A percentile compares a stretch with the other conserved stretches of the same genome.
Evolutionary conservation across 2,888 invertebrate genomes (phyloP).

Genomic region (Nasonia oneida): DNA sequence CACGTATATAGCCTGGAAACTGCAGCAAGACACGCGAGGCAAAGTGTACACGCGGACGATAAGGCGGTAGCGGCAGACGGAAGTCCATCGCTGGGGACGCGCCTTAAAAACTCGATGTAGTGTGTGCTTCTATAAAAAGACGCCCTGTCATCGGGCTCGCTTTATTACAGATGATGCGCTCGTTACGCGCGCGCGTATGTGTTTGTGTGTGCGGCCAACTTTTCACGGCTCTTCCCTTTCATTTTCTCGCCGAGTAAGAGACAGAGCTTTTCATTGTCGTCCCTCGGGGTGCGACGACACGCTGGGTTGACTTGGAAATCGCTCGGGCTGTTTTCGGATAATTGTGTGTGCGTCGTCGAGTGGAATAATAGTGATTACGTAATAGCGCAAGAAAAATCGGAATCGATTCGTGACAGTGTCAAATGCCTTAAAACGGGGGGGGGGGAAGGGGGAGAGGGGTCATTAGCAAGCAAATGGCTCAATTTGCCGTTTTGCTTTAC

Average conservation of each 20-base stretch:
- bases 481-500: neutral
- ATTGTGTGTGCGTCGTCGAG: neutral
- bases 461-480: neutral
- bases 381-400: neutral
- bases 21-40: constrained; percentile 41
- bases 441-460: fast-evolving
- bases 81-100: constrained; percentile 45
- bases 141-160: constrained; percentile 10
- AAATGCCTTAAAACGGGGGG: neutral
- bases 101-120: constrained; percentile 32
- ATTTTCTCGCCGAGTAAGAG: neutral
- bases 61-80: neutral
- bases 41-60: neutral
- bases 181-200: neutral
- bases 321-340: neutral
- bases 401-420: neutral
- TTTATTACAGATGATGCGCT: constrained; percentile 25
- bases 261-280: neutral
- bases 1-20: neutral
- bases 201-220: neutral
- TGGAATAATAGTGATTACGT: neutral
- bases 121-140: constrained; percentile 39
- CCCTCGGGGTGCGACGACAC: neutral
- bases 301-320: neutral
- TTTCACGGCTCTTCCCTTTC: neutral